These are phyloP conservation scores for Trichogramma evanescens DNA, from an alignment of 2,888 invertebrate genomes.

Conservation along the genomic window DNA sequence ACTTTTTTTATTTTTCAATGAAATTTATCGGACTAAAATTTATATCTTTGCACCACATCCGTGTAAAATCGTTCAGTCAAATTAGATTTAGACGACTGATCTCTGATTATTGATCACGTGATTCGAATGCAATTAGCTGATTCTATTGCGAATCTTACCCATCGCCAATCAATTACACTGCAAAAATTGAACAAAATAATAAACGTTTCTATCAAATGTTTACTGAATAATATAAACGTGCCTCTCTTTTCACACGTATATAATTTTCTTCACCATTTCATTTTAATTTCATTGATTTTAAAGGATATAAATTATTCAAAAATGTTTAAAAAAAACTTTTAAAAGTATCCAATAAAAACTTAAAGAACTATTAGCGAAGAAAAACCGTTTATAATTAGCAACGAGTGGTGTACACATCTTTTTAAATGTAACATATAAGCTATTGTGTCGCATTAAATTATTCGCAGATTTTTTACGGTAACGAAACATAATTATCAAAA, in stretches of 20 bases:
- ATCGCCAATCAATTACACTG: too few relatives aligned
- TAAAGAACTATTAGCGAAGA: constrained; percentile 6
- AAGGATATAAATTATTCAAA: constrained; percentile 14
- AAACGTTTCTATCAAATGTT: constrained; percentile 21
- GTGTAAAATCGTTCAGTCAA: constrained; percentile 38
- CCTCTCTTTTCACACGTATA: constrained; percentile 18
- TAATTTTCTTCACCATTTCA: neutral
- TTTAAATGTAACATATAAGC: constrained; percentile 8
- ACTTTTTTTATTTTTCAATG: too few relatives aligned
- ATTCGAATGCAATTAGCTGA: constrained; percentile 29
- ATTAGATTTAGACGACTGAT: constrained; percentile 42
- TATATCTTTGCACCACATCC: constrained; percentile 35
- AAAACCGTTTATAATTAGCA: constrained; percentile 9
- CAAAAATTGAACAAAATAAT: too few relatives aligned
- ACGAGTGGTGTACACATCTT: constrained; percentile 1
- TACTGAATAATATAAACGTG: constrained; percentile 26
- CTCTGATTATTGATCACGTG: constrained; percentile 38
- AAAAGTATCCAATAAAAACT: constrained; percentile 16
- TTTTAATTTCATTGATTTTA: constrained; percentile 10
- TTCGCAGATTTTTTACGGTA: constrained; percentile 1
- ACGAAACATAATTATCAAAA: neutral
- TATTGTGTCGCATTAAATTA: constrained; percentile 3
- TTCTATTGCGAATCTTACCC: constrained; percentile 20
- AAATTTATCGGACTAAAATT: neutral
- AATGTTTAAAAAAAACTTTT: constrained; percentile 13